phyloP scores from a whole-genome alignment of 53 echinoderm and acorn worm genomes.

The Crossaster papposus region DNA sequence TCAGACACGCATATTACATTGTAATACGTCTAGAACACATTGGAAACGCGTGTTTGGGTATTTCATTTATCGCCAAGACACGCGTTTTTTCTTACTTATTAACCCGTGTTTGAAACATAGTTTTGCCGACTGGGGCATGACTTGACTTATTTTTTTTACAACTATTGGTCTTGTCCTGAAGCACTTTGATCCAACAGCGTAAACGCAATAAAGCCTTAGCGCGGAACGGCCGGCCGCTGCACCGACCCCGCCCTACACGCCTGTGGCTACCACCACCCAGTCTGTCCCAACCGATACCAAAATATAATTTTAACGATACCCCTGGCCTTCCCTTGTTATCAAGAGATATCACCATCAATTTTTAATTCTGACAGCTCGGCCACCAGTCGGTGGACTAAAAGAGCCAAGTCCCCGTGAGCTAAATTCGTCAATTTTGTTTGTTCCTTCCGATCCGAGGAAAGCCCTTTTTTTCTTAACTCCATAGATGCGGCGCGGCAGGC shows the following conservation, averaged over 20 bases:
- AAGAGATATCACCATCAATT: slow-evolving; percentile 29
- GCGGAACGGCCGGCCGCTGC: background rate
- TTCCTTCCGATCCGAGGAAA: background rate
- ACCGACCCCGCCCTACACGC: slow-evolving; percentile 39
- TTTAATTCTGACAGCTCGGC: slow-evolving; percentile 49
- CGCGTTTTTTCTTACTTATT: no score
- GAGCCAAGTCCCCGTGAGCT: slow-evolving; percentile 44
- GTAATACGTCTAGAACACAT: no score
- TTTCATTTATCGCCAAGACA: no score
- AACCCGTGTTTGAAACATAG: no score
- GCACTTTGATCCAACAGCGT: background rate
- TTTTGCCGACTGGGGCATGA: no score
- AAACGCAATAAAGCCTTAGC: background rate
- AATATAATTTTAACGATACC: slow-evolving; percentile 62
- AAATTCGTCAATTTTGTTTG: slow-evolving; percentile 13
- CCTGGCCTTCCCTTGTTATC: slow-evolving; percentile 11
- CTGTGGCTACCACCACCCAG: background rate
- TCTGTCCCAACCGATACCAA: slow-evolving; percentile 26
- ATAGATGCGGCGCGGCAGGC: slow-evolving; percentile 14
- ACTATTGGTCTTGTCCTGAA: no score
- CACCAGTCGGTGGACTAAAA: slow-evolving; percentile 61
- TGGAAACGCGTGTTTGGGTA: no score
- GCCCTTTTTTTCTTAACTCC: background rate
- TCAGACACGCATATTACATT: no score
- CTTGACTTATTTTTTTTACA: no score